phyloP scores from a whole-genome alignment of 2,113 vertebrate species.

The human (Homo sapiens) region DNA sequence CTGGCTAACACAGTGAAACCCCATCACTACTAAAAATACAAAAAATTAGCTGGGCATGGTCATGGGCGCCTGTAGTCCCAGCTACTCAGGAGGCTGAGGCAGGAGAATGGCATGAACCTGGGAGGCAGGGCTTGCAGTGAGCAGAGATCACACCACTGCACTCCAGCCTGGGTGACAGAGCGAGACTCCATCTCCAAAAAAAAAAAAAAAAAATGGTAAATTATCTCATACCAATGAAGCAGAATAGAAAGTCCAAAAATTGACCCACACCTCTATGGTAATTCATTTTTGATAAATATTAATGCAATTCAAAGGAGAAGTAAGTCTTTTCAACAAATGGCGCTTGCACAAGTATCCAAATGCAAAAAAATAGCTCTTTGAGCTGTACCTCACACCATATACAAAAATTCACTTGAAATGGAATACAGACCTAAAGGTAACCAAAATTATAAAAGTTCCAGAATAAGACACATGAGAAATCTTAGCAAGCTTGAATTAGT shows the following conservation, averaged over 20 bases:
- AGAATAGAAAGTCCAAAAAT: not conserved
- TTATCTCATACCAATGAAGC: not conserved
- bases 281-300: not conserved
- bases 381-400: not conserved
- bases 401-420: slow-evolving; percentile 19
- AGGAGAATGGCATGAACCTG: no score
- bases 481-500: not conserved
- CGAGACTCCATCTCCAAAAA: no score
- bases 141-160: no score
- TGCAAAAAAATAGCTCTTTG: not conserved
- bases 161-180: no score
- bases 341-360: not conserved
- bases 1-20: no score
- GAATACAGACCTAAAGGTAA: not conserved
- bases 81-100: no score
- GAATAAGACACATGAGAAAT: not conserved
- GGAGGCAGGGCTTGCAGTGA: no score
- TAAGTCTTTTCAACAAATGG: not conserved
- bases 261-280: not conserved
- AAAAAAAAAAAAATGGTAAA: not conserved
- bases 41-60: no score
- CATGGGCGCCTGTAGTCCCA: no score
- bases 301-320: not conserved
- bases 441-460: slow-evolving; percentile 4
- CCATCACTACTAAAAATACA: no score